phyloP scores from a whole-genome alignment of 2,113 vertebrate species.

The Ctenodactylus gundi region DNA sequence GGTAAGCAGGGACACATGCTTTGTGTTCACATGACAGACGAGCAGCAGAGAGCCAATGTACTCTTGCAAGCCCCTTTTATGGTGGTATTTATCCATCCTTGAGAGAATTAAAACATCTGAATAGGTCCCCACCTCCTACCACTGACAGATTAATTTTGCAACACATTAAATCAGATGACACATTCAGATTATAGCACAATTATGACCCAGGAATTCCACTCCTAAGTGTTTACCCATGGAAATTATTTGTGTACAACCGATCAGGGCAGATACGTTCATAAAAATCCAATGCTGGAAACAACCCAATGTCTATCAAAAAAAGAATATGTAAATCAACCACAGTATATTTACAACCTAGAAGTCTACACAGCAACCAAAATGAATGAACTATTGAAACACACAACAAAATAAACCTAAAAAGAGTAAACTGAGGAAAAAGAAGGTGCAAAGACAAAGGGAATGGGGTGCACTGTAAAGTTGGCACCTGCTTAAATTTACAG shows the following conservation, averaged over 20 bases:
- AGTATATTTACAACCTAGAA: background rate
- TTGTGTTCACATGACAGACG: background rate
- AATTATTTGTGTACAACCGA: background rate
- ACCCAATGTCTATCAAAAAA: background rate
- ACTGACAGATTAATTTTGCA: background rate
- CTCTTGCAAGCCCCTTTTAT: background rate
- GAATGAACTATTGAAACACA: background rate
- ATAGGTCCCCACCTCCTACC: background rate
- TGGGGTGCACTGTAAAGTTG: too few species aligned
- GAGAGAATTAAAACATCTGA: background rate
- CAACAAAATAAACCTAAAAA: background rate
- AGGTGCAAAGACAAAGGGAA: background rate
- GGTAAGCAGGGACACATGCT: background rate
- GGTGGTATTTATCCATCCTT: background rate
- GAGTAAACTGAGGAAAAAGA: background rate
- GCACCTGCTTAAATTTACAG: background rate
- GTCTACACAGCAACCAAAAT: background rate
- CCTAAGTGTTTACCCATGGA: background rate
- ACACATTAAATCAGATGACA: background rate
- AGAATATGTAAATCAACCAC: background rate
- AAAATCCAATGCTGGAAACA: background rate
- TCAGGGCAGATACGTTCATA: background rate
- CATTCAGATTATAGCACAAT: background rate
- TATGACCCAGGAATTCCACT: background rate
- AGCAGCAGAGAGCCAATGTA: background rate